Evolutionary conservation across 2,888 invertebrate genomes (phyloP), one percentile per base, ranked within the genome.

Genomic region (Nomada ruficornis): DNA sequence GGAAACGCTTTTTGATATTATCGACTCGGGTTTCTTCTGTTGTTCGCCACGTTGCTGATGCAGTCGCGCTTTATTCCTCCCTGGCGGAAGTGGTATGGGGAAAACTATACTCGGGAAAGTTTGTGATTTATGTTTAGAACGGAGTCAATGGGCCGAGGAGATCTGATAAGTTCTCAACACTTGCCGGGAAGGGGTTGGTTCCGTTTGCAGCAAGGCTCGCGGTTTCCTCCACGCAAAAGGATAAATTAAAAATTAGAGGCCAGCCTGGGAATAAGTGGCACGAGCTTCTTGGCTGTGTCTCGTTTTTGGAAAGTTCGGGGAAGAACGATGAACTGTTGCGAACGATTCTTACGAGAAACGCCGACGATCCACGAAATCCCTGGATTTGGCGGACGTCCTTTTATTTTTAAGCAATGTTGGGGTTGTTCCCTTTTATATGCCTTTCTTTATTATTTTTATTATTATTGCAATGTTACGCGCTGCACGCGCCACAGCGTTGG

Each of bases 91-190:
- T 47, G 44, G 5, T 5, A 2, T 15, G 47, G 52, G 54, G 26
- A 23, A 52, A 74, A 55, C 77, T 75, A 42, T 71, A 59, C 69
- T 29, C 60, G 20, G 29, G 44, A 72, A 84, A 82, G 60, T 84
- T 84, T 11, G 26, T 67, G 82, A 84, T 84, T 84, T 82, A 82
- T 70, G 69, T 50, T 5, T 11, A 2, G 47, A 42, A 23, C n/a
- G n/a, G 75, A 79, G 71, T 79, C 83, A 82, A 82, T 82, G 82
- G 76, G 60, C 82, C 79, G 82, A 47, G 60, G 36, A 73, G 72
- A 82, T 82, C 82, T 82, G 82, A 84, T 82, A 84, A 84, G 79
- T 83, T 83, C 78, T 74, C 77, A 54, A 83, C 77, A 77, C 82
- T 83, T 71, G 73, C 62, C 42, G 60, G 77, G 54, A 50, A 50